Percentiles rank a stretch among this genome's conserved stretches.
phyloP scores from a whole-genome alignment of 2,888 invertebrate genomes.

The Leucania comma region DNA sequence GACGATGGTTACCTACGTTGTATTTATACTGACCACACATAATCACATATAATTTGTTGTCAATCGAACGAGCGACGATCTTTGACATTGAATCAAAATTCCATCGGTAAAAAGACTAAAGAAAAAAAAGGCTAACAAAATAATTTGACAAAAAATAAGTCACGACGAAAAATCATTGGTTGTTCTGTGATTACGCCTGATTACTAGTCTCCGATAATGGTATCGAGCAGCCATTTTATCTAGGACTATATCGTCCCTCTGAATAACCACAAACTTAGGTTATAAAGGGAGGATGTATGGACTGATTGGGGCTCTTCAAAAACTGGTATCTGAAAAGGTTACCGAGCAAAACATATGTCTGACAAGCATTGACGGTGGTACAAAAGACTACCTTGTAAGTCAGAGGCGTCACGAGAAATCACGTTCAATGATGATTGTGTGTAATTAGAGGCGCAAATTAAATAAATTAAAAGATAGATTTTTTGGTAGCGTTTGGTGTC shows the following conservation, averaged over 20 bases:
- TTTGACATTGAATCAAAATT: slow-evolving; percentile 86
- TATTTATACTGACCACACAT: slow-evolving; percentile 70
- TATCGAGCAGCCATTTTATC: slow-evolving; percentile 69
- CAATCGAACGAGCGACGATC: slow-evolving; percentile 85
- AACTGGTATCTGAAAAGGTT: slow-evolving; percentile 78
- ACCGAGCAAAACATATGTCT: slow-evolving; percentile 81
- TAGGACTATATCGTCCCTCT: slow-evolving; percentile 71
- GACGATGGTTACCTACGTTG: slow-evolving; percentile 69
- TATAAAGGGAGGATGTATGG: slow-evolving; percentile 59
- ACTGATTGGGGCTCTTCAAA: slow-evolving; percentile 65
- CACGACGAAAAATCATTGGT: slow-evolving; percentile 84
- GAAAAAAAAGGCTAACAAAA: slow-evolving; percentile 73
- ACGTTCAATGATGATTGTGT: slow-evolving; percentile 83
- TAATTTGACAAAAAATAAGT: slow-evolving; percentile 83
- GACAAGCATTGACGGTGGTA: slow-evolving; percentile 84
- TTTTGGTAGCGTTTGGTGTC: slow-evolving; percentile 76
- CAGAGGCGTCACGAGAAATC: slow-evolving; percentile 82
- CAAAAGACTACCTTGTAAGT: slow-evolving; percentile 89
- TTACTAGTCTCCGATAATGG: slow-evolving; percentile 87
- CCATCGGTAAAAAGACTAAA: slow-evolving; percentile 71
- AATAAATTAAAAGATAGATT: slow-evolving; percentile 83
- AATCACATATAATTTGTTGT: slow-evolving; percentile 85
- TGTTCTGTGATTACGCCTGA: slow-evolving; percentile 85
- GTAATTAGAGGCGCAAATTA: slow-evolving; percentile 88
- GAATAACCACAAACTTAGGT: slow-evolving; percentile 29